phyloP scores from a whole-genome alignment of 2,888 invertebrate species.

The Mythimna vitellina region DNA sequence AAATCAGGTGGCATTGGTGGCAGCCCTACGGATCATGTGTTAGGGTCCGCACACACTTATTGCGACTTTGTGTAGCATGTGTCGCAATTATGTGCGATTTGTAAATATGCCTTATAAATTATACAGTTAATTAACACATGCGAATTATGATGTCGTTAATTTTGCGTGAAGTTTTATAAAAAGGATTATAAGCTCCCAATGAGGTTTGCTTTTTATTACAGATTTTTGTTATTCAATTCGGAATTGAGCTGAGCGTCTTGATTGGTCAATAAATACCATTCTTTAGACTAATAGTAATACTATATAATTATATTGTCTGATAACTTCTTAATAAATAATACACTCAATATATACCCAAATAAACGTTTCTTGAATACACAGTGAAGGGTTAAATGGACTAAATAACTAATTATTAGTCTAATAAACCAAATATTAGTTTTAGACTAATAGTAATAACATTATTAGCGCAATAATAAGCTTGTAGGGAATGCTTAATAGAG shows the following conservation, averaged over 20 bases:
- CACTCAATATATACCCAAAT: neutral
- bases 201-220: neutral
- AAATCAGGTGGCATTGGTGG: constrained; percentile 53
- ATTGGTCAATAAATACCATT: neutral
- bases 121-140: constrained; percentile 42
- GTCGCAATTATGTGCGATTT: constrained; percentile 31
- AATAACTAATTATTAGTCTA: neutral
- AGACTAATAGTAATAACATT: constrained; percentile 9
- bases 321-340: neutral
- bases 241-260: neutral
- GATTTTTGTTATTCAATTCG: neutral
- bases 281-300: too few species aligned
- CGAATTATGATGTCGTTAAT: constrained; percentile 36
- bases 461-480: constrained; percentile 28
- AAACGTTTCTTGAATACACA: too few species aligned
- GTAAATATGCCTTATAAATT: constrained; percentile 23
- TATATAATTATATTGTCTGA: neutral
- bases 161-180: neutral
- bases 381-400: neutral
- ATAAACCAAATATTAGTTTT: constrained; percentile 4
- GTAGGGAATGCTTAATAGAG: constrained; percentile 36
- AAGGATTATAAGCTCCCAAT: neutral
- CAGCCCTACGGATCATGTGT: constrained; percentile 53
- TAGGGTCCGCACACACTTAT: constrained; percentile 44
- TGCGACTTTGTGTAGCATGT: constrained; percentile 45